Evolutionary conservation across 2,113 vertebrate genomes (phyloP).

Genomic region (Gallinago paraguaiae): DNA sequence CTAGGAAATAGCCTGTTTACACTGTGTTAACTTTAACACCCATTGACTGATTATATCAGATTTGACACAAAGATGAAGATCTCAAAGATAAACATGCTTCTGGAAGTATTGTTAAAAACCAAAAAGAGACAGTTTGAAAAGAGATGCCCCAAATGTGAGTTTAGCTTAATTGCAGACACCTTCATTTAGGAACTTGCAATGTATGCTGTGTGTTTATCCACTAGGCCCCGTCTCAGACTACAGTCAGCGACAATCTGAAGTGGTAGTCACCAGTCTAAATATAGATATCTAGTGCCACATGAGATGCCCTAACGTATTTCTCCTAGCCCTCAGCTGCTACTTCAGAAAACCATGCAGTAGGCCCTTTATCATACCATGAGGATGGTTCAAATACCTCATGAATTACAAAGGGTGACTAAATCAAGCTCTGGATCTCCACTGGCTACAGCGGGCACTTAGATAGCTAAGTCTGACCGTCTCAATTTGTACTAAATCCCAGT

Average conservation of each 20-base stretch:
- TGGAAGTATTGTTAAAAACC: not conserved
- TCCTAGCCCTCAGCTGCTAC: not conserved
- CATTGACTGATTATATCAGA: not conserved
- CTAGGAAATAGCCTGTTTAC: not conserved
- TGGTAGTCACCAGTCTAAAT: not conserved
- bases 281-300: not conserved
- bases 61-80: not conserved
- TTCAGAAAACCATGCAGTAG: not conserved
- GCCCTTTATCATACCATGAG: not conserved
- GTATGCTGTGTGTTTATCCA: not conserved
- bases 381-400: constrained; percentile 13
- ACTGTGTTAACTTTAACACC: not conserved
- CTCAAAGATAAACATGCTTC: not conserved
- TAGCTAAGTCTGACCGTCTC: not conserved
- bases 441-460: not conserved
- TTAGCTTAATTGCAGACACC: not conserved
- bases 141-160: not conserved
- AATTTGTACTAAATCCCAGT: not conserved
- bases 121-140: not conserved
- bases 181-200: not conserved
- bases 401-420: constrained; percentile 44
- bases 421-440: not conserved
- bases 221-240: not conserved
- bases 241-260: not conserved
- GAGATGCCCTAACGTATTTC: not conserved